Evolutionary conservation across 2,888 invertebrate genomes (phyloP), one percentile per base, ranked within the genome.

Genomic region (Drosophila pseudotakahashii): DNA sequence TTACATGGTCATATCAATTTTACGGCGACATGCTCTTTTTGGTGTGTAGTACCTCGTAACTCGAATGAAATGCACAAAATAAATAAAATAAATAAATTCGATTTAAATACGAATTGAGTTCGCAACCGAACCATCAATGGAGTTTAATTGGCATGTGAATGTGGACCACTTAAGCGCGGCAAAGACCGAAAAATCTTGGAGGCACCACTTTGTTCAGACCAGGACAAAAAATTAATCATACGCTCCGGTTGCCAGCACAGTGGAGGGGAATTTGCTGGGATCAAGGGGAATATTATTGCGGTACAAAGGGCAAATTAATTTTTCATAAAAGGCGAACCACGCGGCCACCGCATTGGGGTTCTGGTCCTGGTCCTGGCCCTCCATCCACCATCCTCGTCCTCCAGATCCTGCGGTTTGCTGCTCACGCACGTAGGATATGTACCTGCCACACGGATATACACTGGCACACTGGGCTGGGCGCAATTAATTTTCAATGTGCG

Each of bases 181-280:
- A 32, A 61, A 32, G 13, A 36, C 62, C 62, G 59, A 47, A 50
- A 55, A 55, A 50, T 51, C 73, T 55, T 61, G 39, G 32, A 55
- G 50, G 47, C 37, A 63, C 75, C 57, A 58, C 58, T 57, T 57
- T 39, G 57, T 57, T 58, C 57, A 9, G 58, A 30, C 59, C 62
- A 26, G 64, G 79, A 81, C 87, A 79, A 88, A 84, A 84, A 88
- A 84, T 84, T 86, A 84, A 84, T 84, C 87, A 88, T 86, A 84
- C 89, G 89, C 89, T 81, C 84, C 79, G 83, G 87, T 87, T 84
- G 87, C 73, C 87, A 75, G 81, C 81, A 73, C 76, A 68, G 69
- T 75, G 58, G 76, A 76, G 77, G 72, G 75, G 85, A 72, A 67
- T 58, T 61, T 50, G 48, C n/a, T 36, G 73, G 73, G 66, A 73